Evolutionary conservation across 2,888 invertebrate species (phyloP), one percentile per base, ranked within the genome.

Genomic region (Halocaridina rubra): DNA sequence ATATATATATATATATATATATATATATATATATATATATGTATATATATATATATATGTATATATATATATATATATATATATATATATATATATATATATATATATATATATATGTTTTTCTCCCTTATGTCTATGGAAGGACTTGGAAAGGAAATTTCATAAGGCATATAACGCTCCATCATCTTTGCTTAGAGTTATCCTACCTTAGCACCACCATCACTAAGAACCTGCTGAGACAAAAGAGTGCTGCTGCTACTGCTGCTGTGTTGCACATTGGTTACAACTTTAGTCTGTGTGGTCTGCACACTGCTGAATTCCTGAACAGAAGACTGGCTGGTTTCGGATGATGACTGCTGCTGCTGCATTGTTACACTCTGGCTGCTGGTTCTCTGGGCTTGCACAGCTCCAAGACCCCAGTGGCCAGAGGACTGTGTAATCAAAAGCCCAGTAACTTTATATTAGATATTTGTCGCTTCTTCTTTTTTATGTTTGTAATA

Each of bases 231-330:
- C 46, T 46, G 46, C 46, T 46, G 46, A 8, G 13, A 13, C 24
- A 24, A 24, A 7, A 71, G 33, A 59, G 59, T 64, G 64, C 78
- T 78, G 78, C 61, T 77, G 76, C 4, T n/a, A 19, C 78, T 78
- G 64, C 46, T 46, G 46, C 46, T 46, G 46, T 46, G 46, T 46
- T 46, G 46, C 16, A 46, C 46, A 10, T 46, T 1, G 16, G 46
- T 46, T 46, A 46, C 46, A 46, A 46, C 46, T 16, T 46, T 46
- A 13, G 46, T 46, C 16, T 10, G 1, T 46, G 46, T 46, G 46
- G 10, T 10, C 13, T 46, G 46, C 13, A 46, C 46, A 46, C 13
- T 1, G 16, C 13, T 13, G 13, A 16, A 1, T 46, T 46, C 46
- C 61, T 77, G 77, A 24, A 27, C 8, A 72, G 72, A 72, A 33